Base-by-base conservation (phyloP, 1,140 invertebrate species). In the Drosophila jambulina region DNA sequence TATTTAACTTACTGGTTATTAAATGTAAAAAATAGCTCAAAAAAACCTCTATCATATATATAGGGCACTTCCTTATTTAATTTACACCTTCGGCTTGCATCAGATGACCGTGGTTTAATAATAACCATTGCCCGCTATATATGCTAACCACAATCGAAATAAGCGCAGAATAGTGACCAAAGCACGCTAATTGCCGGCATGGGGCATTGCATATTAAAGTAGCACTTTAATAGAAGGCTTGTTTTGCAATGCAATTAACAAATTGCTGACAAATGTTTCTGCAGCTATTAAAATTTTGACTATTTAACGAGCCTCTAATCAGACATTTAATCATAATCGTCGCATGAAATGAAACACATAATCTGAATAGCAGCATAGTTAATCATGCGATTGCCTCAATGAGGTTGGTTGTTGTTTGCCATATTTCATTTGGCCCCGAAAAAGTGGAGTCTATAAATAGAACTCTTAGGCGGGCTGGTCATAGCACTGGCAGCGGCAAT, bases 161-260 rank as follows among this genome's bases (percentile, higher is more conserved):
- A 79, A 67, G 64, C 45, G 32, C 19, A 2, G 12, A 46, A 59
- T 38, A 38, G 3, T 27, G 9, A 21, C 2, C 23, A 32, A 60
- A 25, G 10, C 21, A 8, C 23, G 53, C 74, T 82, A 82, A 82
- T 57, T 27, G 29, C n/a, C 62, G 29, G 65, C 71, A 62, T 68
- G 17, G 25, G 43, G 42, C 43, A 43, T 17, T n/a, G 15, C 3
- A 65, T 6, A 46, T 19, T 32, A 27, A 32, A 53, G 45, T n/a
- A 49, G 19, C 27, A 29, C 36, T 48, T 48, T 63, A 56, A 42
- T 42, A 36, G 17, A 21, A 29, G 2, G n/a, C 13, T 15, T 48
- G 61, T 45, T 80, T 86, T 63, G 53, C 48, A 40, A 64, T 64
- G 12, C 19, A 82, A 85, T 85, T 85, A 85, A 56, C 83, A 68